Conservation (phyloP, 2,113 vertebrate genomes). For the Papio anubis region DNA sequence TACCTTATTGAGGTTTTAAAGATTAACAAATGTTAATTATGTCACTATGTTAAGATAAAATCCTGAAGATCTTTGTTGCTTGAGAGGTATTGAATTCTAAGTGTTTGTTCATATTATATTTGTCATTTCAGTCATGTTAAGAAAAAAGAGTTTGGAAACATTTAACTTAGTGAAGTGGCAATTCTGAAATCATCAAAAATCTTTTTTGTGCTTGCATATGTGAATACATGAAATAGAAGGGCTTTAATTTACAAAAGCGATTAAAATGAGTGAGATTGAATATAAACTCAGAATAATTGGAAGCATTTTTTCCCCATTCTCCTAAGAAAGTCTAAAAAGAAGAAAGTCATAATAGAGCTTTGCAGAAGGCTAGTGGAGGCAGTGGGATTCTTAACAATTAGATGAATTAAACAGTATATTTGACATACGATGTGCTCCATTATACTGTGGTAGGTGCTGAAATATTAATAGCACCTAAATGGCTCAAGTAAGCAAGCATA, state of each 20-base stretch:
- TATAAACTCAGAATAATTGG: not conserved
- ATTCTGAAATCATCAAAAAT: conserved; percentile 21
- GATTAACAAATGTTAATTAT: not conserved
- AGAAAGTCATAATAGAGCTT: not conserved
- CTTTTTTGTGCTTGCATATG: not conserved
- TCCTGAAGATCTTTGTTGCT: not conserved
- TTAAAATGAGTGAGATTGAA: not conserved
- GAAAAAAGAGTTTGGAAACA: not conserved
- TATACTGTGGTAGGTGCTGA: not conserved
- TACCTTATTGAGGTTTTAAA: not conserved
- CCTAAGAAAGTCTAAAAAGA: not conserved
- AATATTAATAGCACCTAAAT: not conserved
- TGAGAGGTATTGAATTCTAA: not conserved
- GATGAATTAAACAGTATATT: not conserved
- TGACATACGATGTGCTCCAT: not conserved
- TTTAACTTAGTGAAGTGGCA: conserved; percentile 29
- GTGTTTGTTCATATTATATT: not conserved
- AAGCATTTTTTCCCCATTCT: not conserved
- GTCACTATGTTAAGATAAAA: conserved; percentile 11
- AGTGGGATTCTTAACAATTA: not conserved
- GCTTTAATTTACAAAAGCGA: not conserved
- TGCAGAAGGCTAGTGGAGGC: not conserved
- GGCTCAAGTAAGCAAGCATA: not conserved
- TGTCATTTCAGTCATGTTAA: not conserved
- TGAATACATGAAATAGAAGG: conserved; percentile 28